A percentile compares a stretch with the other conserved stretches of the same genome.
Conservation (phyloP, 2,797 vertebrate genomes). For the Myoxocephalus aenaeus region DNA sequence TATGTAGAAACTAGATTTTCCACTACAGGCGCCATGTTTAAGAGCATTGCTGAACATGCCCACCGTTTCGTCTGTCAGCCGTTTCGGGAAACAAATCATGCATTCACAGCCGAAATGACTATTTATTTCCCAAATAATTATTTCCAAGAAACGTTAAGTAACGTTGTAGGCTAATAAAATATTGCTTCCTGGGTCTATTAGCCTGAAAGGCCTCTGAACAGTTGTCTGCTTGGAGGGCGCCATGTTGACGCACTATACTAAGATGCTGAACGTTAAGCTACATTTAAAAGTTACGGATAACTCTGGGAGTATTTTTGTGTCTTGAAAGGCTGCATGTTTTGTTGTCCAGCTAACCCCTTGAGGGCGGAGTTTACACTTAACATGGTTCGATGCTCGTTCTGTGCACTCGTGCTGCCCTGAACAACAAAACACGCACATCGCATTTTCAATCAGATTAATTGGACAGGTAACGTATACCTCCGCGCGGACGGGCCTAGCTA, state of each 20-base stretch:
- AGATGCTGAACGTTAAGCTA: not conserved
- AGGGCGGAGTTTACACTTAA: conserved; percentile 5
- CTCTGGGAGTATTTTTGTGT: not conserved
- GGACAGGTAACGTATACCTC: not conserved
- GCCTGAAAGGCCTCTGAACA: not conserved
- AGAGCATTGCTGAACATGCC: not conserved
- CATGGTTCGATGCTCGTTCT: not conserved
- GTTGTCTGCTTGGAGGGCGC: not conserved
- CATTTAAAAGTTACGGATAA: not conserved
- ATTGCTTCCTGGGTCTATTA: not conserved
- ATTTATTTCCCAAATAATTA: not conserved
- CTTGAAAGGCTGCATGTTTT: not conserved
- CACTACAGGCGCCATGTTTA: not conserved
- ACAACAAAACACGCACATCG: conserved; percentile 18
- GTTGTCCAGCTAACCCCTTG: rapidly evolving
- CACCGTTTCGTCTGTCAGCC: not conserved
- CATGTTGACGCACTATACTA: not conserved
- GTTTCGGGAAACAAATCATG: not conserved
- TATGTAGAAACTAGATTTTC: not conserved
- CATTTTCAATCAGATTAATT: conserved; percentile 40
- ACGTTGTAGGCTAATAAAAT: not conserved
- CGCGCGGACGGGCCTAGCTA: not conserved
- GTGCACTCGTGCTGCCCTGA: not conserved
- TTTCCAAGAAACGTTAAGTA: not conserved
- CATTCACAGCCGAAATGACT: not conserved